Evolutionary conservation across 2,888 invertebrate genomes (phyloP).

Genomic region (Platynereis dumerilii): DNA sequence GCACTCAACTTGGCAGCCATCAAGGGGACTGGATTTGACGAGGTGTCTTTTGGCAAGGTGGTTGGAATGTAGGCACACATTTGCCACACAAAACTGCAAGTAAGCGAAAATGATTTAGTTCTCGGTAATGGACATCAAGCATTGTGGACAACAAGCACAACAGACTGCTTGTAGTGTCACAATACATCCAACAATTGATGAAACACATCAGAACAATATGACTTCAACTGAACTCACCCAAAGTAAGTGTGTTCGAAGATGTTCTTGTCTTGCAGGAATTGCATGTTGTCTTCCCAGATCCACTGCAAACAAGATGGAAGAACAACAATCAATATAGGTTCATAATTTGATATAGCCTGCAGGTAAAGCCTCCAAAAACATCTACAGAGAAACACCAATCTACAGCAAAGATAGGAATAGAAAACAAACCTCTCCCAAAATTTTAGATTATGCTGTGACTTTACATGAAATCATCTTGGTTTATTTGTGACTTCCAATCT

Average conservation of each 20-base stretch:
- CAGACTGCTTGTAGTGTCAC: too few species aligned
- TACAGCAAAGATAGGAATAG: too few species aligned
- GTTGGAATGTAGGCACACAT: conserved; percentile 93
- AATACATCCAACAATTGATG: too few species aligned
- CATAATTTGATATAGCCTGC: not conserved
- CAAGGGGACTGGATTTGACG: conserved; percentile 76
- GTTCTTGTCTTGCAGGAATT: conserved; percentile 92
- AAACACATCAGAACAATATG: not conserved
- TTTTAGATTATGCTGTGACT: not conserved
- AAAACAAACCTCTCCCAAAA: too few species aligned
- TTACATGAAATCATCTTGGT: conserved; percentile 13
- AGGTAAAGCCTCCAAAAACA: not conserved
- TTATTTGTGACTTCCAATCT: too few species aligned
- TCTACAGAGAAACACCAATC: too few species aligned
- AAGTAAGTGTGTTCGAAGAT: conserved; percentile 96
- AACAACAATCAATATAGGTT: not conserved
- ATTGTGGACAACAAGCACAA: too few species aligned
- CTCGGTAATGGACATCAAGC: too few species aligned
- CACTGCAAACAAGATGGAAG: conserved; percentile 69
- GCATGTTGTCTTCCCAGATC: conserved; percentile 98
- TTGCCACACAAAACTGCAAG: conserved; percentile 89
- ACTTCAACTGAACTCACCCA: conserved; percentile 70
- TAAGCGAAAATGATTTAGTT: not conserved
- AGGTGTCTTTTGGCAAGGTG: conserved; percentile 74
- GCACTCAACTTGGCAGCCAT: conserved; percentile 77